Percentiles rank a stretch among this genome's conserved stretches.
phyloP scores from a whole-genome alignment of 23 tunicate species.

The Ciona savignyi region DNA sequence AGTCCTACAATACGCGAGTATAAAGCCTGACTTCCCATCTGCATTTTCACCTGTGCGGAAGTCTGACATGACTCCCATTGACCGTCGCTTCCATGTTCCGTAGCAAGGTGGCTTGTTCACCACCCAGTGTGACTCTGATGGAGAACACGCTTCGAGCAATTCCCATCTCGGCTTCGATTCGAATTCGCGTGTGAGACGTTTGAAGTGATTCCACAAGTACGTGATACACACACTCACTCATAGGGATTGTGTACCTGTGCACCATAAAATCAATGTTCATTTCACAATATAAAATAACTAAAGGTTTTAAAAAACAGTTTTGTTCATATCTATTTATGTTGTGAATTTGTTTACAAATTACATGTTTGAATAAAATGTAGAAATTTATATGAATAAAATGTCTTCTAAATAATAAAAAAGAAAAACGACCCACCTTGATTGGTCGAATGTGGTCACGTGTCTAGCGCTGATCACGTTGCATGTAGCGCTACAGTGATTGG shows the following conservation, averaged over 20 bases:
- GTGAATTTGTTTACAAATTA: too few relatives aligned
- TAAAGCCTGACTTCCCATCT: too few relatives aligned
- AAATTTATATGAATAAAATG: too few relatives aligned
- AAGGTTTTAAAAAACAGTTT: too few relatives aligned
- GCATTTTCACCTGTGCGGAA: conserved; percentile 42
- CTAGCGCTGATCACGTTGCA: conserved; percentile 50
- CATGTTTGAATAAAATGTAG: too few relatives aligned
- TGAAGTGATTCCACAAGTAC: neutral
- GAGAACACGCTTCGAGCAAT: neutral
- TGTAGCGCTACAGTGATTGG: conserved; percentile 34
- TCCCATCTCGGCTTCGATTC: neutral
- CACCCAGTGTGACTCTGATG: neutral
- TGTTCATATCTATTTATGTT: too few relatives aligned
- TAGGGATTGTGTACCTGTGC: neutral
- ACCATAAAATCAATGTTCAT: too few relatives aligned
- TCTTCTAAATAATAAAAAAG: too few relatives aligned
- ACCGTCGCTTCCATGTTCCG: conserved; percentile 17
- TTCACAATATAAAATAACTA: too few relatives aligned
- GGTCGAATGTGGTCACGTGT: conserved; percentile 53
- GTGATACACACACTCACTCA: neutral
- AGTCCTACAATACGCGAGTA: too few relatives aligned
- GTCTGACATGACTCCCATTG: conserved; percentile 9
- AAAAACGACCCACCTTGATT: conserved; percentile 51
- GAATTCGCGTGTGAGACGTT: neutral
- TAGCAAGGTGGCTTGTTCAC: neutral